These are phyloP conservation scores for Ceratotherium simum DNA, from an alignment of 2,113 vertebrate genomes.

Conservation along the genomic window DNA sequence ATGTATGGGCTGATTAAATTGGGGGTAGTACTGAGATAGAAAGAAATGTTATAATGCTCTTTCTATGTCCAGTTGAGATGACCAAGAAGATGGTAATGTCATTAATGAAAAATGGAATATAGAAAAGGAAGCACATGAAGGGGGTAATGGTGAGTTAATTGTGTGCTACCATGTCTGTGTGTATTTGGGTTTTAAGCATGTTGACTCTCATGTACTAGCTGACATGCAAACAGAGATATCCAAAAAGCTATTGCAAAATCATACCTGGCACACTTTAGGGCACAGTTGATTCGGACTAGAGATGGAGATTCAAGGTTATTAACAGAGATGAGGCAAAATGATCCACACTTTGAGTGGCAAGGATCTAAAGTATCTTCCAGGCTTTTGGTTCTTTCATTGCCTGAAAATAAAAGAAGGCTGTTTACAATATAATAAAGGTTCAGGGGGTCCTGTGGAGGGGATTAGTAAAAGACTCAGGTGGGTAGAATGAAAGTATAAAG, in stretches of 20 bases:
- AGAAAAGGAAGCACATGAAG: not conserved
- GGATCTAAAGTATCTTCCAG: not conserved
- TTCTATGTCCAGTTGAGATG: not conserved
- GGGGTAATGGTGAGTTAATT: not conserved
- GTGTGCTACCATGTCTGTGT: not conserved
- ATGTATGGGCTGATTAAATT: slow-evolving; percentile 26
- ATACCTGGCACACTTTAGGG: not conserved
- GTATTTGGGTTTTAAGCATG: not conserved
- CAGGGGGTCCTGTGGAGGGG: not conserved
- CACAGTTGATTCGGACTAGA: not conserved
- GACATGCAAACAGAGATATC: not conserved
- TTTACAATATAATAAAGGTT: not conserved
- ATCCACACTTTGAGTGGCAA: not conserved
- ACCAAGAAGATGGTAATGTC: not conserved
- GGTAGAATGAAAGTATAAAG: not conserved
- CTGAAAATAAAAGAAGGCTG: not conserved
- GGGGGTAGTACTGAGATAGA: not conserved
- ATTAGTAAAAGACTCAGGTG: not conserved
- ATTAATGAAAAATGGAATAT: not conserved
- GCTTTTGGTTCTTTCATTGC: not conserved
- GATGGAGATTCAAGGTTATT: not conserved
- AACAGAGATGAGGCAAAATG: not conserved
- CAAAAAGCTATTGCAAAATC: slow-evolving; percentile 30
- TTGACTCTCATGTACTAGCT: not conserved
- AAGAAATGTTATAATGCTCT: not conserved